These are phyloP conservation scores for Melanostigma gelatinosum DNA, from an alignment of 2,113 vertebrate genomes.

Conservation along the genomic window DNA sequence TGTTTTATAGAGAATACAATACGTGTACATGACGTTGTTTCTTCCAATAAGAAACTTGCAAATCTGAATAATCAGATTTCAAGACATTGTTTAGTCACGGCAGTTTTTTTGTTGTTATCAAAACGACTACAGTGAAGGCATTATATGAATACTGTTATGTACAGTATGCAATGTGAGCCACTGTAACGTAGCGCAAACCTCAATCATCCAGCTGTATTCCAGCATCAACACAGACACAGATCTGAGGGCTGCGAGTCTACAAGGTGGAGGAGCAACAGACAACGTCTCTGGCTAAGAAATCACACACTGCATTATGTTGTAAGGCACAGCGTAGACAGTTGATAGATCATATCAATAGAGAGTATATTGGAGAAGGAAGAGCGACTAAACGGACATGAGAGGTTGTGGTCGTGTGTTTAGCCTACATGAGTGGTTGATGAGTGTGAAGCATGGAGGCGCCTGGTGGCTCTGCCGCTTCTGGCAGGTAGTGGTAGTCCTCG, in stretches of 20 bases:
- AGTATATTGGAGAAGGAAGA: not conserved
- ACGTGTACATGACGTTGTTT: not conserved
- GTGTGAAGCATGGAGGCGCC: not conserved
- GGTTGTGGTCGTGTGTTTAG: not conserved
- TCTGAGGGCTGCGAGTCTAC: not conserved
- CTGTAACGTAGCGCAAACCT: not conserved
- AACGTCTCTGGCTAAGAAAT: not conserved
- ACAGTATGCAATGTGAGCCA: not conserved
- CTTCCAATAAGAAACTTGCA: not conserved
- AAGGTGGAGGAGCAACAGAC: not conserved
- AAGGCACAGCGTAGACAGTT: not conserved
- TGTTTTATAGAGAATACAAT: not conserved
- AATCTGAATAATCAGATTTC: not conserved
- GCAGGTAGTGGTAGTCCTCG: constrained; percentile 43
- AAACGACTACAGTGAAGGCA: not conserved
- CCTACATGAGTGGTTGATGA: constrained; percentile 27
- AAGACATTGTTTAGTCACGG: not conserved
- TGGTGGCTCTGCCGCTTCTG: constrained; percentile 9
- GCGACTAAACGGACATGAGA: not conserved
- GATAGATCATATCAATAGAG: not conserved
- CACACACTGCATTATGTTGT: not conserved
- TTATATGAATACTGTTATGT: not conserved
- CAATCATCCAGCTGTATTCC: not conserved
- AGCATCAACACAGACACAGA: not conserved
- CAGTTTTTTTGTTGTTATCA: not conserved